These are phyloP conservation scores for Sebastes steindachneri DNA, from an alignment of 2,797 vertebrate genomes.

Conservation along the genomic window DNA sequence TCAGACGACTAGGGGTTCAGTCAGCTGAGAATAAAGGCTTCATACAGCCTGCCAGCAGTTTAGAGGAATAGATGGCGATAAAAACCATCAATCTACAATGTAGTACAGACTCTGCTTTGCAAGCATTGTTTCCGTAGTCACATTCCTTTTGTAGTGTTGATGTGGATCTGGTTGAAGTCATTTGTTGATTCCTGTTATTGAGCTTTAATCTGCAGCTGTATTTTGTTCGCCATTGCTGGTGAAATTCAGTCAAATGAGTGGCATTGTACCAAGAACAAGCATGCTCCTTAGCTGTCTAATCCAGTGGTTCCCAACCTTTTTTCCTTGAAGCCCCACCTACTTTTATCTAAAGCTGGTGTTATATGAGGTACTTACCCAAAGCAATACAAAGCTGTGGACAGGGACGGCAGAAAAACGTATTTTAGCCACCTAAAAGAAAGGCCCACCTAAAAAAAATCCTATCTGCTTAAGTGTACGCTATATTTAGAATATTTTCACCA, in stretches of 20 bases:
- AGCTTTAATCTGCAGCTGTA: background rate
- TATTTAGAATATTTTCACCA: no score
- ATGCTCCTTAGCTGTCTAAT: background rate
- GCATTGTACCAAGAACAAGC: background rate
- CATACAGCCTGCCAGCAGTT: background rate
- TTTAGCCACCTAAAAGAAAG: no score
- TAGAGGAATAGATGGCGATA: background rate
- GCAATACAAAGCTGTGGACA: no score
- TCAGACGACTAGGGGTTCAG: background rate
- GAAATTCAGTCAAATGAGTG: background rate
- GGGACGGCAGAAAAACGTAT: no score
- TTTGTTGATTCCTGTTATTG: background rate
- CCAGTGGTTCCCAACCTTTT: no score
- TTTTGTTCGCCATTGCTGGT: background rate
- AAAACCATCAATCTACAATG: background rate
- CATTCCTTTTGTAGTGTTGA: background rate
- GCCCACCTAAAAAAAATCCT: no score
- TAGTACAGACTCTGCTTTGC: background rate
- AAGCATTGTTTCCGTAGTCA: background rate
- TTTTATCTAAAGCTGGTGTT: no score
- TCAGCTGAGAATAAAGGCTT: constrained; percentile 7
- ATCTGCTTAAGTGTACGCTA: no score
- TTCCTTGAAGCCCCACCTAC: no score
- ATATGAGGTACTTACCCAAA: no score
- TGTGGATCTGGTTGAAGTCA: background rate